Percentiles rank a stretch among this genome's conserved stretches.
These are phyloP conservation scores for Tympanuchus pallidicinctus DNA, from an alignment of 2,113 vertebrate species.

Conservation along the genomic window DNA sequence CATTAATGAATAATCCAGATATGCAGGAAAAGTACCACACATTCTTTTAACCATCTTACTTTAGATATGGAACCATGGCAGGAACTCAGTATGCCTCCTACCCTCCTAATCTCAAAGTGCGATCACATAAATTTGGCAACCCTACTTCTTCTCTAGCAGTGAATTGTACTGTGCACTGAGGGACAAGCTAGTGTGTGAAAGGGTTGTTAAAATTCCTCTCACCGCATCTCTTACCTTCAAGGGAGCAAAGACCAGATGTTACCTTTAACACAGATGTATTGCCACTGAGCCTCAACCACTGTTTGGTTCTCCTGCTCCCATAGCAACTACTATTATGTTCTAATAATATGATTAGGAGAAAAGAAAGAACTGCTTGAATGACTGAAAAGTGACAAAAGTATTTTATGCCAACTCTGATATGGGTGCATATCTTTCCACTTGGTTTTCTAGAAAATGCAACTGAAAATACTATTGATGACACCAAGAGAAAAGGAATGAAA, in stretches of 20 bases:
- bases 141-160: background rate
- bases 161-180: background rate
- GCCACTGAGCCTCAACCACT: background rate
- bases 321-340: slow-evolving; percentile 43
- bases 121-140: background rate
- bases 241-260: slow-evolving; percentile 53
- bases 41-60: slow-evolving; percentile 8
- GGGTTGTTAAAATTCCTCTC: slow-evolving; percentile 58
- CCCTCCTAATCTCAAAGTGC: background rate
- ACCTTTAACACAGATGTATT: slow-evolving; percentile 30
- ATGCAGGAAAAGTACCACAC: background rate
- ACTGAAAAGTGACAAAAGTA: background rate
- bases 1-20: slow-evolving; percentile 25
- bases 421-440: background rate
- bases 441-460: background rate
- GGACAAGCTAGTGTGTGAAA: background rate
- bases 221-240: slow-evolving; percentile 27
- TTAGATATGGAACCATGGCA: background rate
- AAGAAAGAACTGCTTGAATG: background rate
- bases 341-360: slow-evolving; percentile 40
- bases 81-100: slow-evolving; percentile 4
- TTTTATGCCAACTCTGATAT: background rate
- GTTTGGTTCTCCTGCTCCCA: slow-evolving; percentile 43
- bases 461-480: background rate
- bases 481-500: background rate